Conservation (phyloP, 2,888 invertebrate species). For the Eurois occulta region DNA sequence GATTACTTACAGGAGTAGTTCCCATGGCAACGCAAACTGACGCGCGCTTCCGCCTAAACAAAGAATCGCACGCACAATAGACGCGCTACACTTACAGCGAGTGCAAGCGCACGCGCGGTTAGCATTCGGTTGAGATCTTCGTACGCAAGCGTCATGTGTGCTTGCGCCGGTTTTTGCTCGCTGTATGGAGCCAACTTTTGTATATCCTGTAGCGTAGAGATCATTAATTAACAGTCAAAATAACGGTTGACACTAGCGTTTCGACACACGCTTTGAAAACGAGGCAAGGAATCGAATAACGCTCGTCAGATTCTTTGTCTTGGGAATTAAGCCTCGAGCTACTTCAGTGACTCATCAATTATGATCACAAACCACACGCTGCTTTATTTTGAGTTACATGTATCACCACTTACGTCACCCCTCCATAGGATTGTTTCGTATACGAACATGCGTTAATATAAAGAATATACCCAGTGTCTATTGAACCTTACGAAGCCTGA, state of each 20-base stretch:
- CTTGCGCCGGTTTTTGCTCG: not conserved
- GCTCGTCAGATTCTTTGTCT: slow-evolving; percentile 13
- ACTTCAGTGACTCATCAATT: slow-evolving; percentile 40
- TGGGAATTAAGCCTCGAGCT: slow-evolving; percentile 31
- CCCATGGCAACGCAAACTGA: slow-evolving; percentile 18
- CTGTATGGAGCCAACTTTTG: no score
- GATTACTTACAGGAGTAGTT: slow-evolving; percentile 27
- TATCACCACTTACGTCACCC: slow-evolving; percentile 58
- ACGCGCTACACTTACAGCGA: not conserved
- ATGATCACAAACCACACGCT: slow-evolving; percentile 44
- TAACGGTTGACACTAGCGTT: not conserved
- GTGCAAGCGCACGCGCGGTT: not conserved
- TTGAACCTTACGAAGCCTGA: slow-evolving; percentile 13
- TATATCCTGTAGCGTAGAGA: not conserved
- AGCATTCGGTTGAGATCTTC: not conserved
- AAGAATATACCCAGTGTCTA: slow-evolving; percentile 4
- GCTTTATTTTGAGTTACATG: slow-evolving; percentile 40
- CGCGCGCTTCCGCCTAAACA: not conserved
- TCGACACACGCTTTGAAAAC: not conserved
- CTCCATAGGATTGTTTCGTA: slow-evolving; percentile 61
- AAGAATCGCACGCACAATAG: not conserved
- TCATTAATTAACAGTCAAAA: not conserved
- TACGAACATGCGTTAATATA: slow-evolving; percentile 54
- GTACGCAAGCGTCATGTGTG: not conserved
- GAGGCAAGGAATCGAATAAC: not conserved